Conservation (phyloP, 2,113 vertebrate species). For the Paraplagusia blochii region DNA sequence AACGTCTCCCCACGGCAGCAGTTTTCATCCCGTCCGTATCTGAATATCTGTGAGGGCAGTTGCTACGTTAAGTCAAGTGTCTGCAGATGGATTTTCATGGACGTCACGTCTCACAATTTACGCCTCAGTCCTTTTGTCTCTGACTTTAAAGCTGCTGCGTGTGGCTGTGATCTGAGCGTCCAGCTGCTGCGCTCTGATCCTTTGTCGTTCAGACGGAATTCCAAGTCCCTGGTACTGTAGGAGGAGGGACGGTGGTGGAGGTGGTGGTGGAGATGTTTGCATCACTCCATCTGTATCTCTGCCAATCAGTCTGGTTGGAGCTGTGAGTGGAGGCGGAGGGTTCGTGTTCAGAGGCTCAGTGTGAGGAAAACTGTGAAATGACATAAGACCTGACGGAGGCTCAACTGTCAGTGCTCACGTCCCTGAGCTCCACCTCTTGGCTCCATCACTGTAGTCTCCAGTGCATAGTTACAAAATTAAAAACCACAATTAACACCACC, state of each 20-base stretch:
- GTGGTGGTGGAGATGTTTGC: not conserved
- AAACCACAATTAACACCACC: too few species aligned
- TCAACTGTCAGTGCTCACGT: too few species aligned
- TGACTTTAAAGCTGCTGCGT: conserved; percentile 7
- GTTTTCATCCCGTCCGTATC: conserved; percentile 46
- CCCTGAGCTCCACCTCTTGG: too few species aligned
- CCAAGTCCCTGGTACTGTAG: not conserved
- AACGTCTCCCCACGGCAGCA: conserved; percentile 47
- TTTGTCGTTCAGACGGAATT: not conserved
- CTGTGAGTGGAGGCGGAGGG: conserved; percentile 8
- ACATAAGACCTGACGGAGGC: not conserved
- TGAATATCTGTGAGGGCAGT: conserved; percentile 43
- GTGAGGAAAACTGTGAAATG: conserved; percentile 11
- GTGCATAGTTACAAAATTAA: too few species aligned
- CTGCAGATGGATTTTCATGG: conserved; percentile 40
- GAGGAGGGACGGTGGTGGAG: conserved; percentile 1
- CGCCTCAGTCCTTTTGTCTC: conserved; percentile 22
- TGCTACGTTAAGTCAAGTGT: conserved; percentile 36
- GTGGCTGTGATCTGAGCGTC: not conserved
- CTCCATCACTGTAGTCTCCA: too few species aligned
- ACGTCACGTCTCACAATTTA: conserved; percentile 23
- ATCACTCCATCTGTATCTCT: conserved; percentile 13
- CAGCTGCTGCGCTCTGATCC: not conserved
- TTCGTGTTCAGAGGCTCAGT: conserved; percentile 20
- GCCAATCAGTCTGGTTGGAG: conserved; percentile 8